These are phyloP conservation scores for Hydraecia micacea DNA, from an alignment of 2,888 invertebrate species.

Conservation along the genomic window DNA sequence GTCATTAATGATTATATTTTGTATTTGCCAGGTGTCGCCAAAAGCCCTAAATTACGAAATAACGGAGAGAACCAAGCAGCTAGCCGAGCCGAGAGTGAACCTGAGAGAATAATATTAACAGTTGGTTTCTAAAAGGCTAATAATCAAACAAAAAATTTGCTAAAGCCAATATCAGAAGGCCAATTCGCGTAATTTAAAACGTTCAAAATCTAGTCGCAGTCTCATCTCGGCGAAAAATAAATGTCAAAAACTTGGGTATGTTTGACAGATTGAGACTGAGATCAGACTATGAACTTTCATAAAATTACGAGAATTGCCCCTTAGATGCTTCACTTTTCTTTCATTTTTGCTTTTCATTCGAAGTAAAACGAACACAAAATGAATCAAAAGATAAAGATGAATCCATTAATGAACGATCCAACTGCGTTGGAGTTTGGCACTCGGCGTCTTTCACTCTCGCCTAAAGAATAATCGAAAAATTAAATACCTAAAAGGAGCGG, in stretches of 20 bases:
- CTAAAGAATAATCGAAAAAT: neutral
- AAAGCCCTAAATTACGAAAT: conserved; percentile 82
- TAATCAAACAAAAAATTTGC: neutral
- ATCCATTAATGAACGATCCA: neutral
- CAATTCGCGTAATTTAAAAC: too few relatives aligned
- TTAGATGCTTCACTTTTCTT: neutral
- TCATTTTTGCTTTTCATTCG: neutral
- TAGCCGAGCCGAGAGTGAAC: conserved; percentile 80
- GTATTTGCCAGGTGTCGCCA: conserved; percentile 78
- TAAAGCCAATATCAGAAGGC: too few relatives aligned
- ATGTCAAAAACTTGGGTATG: too few relatives aligned
- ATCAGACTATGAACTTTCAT: too few relatives aligned
- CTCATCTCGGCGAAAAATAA: too few relatives aligned
- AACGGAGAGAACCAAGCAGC: conserved; percentile 81
- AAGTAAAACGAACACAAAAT: neutral
- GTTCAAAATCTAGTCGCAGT: too few relatives aligned
- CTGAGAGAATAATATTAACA: conserved; percentile 38
- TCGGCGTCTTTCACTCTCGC: neutral
- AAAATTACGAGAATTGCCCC: too few relatives aligned
- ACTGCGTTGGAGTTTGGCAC: neutral
- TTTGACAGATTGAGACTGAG: too few relatives aligned
- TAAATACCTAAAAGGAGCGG: neutral
- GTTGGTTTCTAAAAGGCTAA: conserved; percentile 1
- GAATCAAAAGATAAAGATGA: neutral
- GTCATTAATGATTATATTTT: conserved; percentile 2